Evolutionary conservation across 2,797 vertebrate genomes (phyloP), one percentile per base, ranked within the genome.

Genomic region (Takifugu rubripes): DNA sequence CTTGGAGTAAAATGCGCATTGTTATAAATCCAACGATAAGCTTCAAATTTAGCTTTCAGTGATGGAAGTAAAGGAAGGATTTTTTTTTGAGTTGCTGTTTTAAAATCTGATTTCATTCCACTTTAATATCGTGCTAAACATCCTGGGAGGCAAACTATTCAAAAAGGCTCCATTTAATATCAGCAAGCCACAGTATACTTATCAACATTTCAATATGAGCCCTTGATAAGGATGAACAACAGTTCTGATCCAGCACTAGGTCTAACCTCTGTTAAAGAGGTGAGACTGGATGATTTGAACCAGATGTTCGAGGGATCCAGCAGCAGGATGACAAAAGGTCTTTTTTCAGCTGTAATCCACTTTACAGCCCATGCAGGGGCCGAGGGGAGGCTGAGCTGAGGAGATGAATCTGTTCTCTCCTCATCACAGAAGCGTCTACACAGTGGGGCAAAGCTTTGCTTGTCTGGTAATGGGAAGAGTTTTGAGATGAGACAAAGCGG

Each of bases 401-500:
- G 64, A 84, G 84, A 90, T 85, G 82, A 87, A 87, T 84, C 78
- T 70, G 79, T 80, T 81, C 64, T 68, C 79, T 79, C 76, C 81
- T 79, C 79, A 89, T 90, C 86, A 85, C 79, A 88, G 81, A 86
- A 83, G 77, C 72, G 87, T 62, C 79, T 78, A 78, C 66, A 66
- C 75, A 86, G 80, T 61, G 78, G 84, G 71, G 80, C 79, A 74
- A 74, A 84, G 83, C 73, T 64, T 75, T 55, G 68, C 81, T 80
- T 54, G 70, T 77, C 68, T 82, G 75, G 70, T 66, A 52, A 68
- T 31, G 66, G 83, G 85, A 84, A 82, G 80, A 79, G 72, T 78
- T 79, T 88, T 77, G 77, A 87, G 84, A 88, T 87, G 84, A 83
- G 89, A 92, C 90, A 92, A 77, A 68, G 85, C 79, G 86, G 85